Base-by-base conservation (phyloP, 2,113 vertebrate species). In the Pteruthius melanotis region DNA sequence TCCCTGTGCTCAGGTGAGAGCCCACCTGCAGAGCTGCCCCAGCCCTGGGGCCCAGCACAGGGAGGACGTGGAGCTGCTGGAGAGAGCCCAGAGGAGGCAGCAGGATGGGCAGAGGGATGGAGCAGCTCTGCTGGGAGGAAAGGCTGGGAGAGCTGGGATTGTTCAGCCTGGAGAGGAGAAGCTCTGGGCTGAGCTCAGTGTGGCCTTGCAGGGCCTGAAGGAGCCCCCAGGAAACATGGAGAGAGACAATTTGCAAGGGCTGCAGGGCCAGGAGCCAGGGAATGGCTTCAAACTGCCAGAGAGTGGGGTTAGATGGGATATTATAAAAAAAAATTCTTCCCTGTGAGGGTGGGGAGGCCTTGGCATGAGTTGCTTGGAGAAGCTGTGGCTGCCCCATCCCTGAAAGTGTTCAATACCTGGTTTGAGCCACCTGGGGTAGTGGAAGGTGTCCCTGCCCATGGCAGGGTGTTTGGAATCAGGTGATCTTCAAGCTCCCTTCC, bases 261-360 rank as follows among this genome's bases (percentile, higher is more conserved):
- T 66, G 42, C 1, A 75, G 60, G 9, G 44, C 7, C 31, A 76
- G 31, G 3, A 57, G 0, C 0, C 13, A 16, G 44, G 26, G 26
- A 59, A 59, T 59, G 52, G 26, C 26, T 76, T 2, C 21, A 1
- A 0, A 31, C 1, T 21, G 16, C 0, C 6, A 75, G 20, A n/a
- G 5, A 2, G 14, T 7, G 1, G 6, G 3, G 1, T 11, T 61
- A 19, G 21, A 27, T 19, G 1, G 2, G 6, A 39, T n/a, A 33
- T 78, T 39, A 8, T 7, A 4, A 44, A 22, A 8, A 8, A 8
- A 12, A 37, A 21, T 18, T 33, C 0, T 19, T 44, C 6, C 2
- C 39, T 60, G 15, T 1, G 15, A 47, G 33, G 12, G 3, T 53
- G 1, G 4, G 0, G 2, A 87, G 28, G 33, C 3, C 10, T 15